Percentiles rank a stretch among this genome's conserved stretches.
phyloP scores from a whole-genome alignment of 2,797 vertebrate genomes.

The Huso huso region DNA sequence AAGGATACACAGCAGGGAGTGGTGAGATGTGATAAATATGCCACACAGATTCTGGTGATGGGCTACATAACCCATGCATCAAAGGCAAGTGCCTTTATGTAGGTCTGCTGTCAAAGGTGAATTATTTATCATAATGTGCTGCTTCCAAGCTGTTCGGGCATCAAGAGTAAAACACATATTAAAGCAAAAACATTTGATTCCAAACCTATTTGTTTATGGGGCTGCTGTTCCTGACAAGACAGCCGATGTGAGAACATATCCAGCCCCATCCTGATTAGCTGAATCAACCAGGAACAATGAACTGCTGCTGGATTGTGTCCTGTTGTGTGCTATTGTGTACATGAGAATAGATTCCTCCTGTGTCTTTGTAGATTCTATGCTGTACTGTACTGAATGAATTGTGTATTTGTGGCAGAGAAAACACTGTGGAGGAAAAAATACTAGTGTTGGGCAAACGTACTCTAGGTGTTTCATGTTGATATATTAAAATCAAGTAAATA shows the following conservation, averaged over 20 bases:
- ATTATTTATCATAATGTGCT: constrained; percentile 33
- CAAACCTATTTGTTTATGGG: constrained; percentile 22
- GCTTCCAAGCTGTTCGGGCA: constrained; percentile 33
- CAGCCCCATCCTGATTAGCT: not conserved
- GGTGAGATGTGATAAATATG: constrained; percentile 11
- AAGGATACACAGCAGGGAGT: constrained; percentile 12
- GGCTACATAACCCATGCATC: constrained; percentile 13
- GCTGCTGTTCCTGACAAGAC: constrained; percentile 7
- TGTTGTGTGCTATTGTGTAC: too few relatives aligned
- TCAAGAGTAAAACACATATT: constrained; percentile 23
- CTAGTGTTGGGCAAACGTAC: too few relatives aligned
- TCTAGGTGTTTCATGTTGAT: too few relatives aligned
- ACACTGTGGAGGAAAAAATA: too few relatives aligned
- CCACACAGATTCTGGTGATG: constrained; percentile 8
- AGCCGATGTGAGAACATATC: constrained; percentile 7
- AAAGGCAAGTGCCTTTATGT: constrained; percentile 15
- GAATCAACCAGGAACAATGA: constrained; percentile 1
- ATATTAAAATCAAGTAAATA: too few relatives aligned
- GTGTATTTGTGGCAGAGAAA: too few relatives aligned
- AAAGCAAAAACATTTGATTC: constrained; percentile 27
- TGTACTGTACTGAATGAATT: too few relatives aligned
- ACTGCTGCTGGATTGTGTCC: not conserved
- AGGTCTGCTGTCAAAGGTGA: constrained; percentile 29
- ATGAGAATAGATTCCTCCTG: too few relatives aligned
- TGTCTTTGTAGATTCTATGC: too few relatives aligned